Evolutionary conservation across 2,113 vertebrate genomes (phyloP), one percentile per base, ranked within the genome.

Genomic region (Urocynchramus pylzowi): DNA sequence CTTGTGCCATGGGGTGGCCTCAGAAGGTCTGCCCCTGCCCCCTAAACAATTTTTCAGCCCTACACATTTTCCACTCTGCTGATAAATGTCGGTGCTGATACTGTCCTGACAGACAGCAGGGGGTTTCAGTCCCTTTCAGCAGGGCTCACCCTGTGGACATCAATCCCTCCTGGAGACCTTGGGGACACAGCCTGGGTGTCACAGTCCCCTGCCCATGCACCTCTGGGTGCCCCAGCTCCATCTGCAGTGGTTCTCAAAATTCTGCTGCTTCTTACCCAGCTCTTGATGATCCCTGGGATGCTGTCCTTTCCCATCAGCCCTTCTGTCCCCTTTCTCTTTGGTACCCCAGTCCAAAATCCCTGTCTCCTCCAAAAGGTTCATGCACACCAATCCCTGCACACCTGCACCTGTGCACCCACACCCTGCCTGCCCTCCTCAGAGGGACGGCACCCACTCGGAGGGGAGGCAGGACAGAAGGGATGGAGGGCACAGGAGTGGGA

Each of bases 181-280:
- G 9, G 30, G 30, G 42, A 79, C n/a, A 56, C 19, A 68, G 16
- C 7, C 28, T 13, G 16, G 16, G 16, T 22, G 20, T 15, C 2
- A 6, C 27, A 91, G 30, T 24, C 4, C 20, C 41, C 19, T 45
- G 39, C 7, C 30, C 17, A 18, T 15, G 14, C 19, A 75, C 10
- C 44, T 20, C 27, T 69, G 39, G 2, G 14, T 59, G 50, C 54
- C 31, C 18, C 44, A 42, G 19, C 26, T n/a, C 17, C 41, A 39
- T 10, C 31, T 3, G 1, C 0, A 3, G 9, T 10, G 17, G 18
- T 12, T 85, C 24, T 57, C 0, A 0, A n/a, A n/a, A n/a, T n/a
- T n/a, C n/a, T 61, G 10, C 39, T 86, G 39, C 26, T 88, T 49
- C 56, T 85, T 54, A 76, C 6, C 5, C 30, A 89, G 11, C 20